Base-by-base conservation (phyloP, 1,140 invertebrate species). In the Hestina assimilis region DNA sequence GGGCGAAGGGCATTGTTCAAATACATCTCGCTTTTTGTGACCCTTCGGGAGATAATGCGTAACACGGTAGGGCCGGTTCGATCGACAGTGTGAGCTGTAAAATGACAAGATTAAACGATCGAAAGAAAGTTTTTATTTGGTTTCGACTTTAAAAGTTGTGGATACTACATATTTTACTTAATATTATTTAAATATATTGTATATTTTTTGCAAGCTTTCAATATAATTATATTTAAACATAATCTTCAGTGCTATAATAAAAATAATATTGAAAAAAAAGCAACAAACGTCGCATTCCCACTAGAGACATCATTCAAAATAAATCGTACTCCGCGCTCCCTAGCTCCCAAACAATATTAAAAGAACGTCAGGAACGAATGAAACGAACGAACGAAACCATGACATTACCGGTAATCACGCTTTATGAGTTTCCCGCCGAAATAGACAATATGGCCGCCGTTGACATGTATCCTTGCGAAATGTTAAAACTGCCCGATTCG, bases 351-450 rank as follows among this genome's bases (percentile, higher is more conserved):
- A 38, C 55, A 57, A 64, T 64, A 68, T 61, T 61, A 74, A 72
- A 74, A 65, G 58, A 69, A 67, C 66, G 68, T 75, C 68, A 69
- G 62, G 38, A 69, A 66, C 59, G 33, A 35, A 35, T 35, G 33
- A n/a, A n/a, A n/a, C n/a, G n/a, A 35, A 35, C 65, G 66, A 76
- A 72, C 53, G 68, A 75, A 72, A 71, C 67, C 63, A 51, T 63
- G 66, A 72, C 73, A 69, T 76, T 75, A 76, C 73, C 70, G 65
- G 73, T 78, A 78, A 79, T 81, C 73, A 70, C 72, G 64, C 70
- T 82, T 78, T 79, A 78, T 76, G 72, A 78, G 71, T 78, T n/a
- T 75, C 72, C 67, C 76, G 72, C 72, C 67, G 71, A 74, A 77
- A 78, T 70, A 76, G 72, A 69, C 70, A 67, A 66, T 69, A 75